Base-by-base conservation (phyloP, 2,113 vertebrate genomes). In the Limnothrissa miodon region DNA sequence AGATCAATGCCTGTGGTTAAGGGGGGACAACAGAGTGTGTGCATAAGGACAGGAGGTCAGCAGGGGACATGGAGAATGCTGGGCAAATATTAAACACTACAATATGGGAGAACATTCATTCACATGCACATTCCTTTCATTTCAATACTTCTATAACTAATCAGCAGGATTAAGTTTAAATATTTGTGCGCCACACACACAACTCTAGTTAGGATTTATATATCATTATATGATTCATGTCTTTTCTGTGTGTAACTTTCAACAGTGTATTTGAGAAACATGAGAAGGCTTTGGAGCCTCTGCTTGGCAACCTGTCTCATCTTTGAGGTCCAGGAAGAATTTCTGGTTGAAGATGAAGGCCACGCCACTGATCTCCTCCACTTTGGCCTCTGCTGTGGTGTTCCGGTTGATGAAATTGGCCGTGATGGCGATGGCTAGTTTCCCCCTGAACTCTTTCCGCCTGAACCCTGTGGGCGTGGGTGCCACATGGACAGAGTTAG, bases 271-370 rank as follows among this genome's bases (percentile, higher is more conserved):
- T 56, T 56, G 19, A 36, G 66, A 33, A 74, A 74, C 29, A 74
- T 13, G 1, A 5, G 29, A 33, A 36, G 33, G 66, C 66, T 74
- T 36, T 74, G 29, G 10, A n/a, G n/a, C n/a, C n/a, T n/a, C n/a
- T n/a, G n/a, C n/a, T n/a, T n/a, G 66, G 29, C 66, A 74, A 99
- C 98, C 98, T 5, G 97, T 99, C 90, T 98, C 97, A 86, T 99
- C 97, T 92, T 95, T 99, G 83, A 99, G 95, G 88, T 99, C 97
- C 83, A 96, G 96, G 86, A 99, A 99, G 91, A 99, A 99, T 90
- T 99, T 99, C 93, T 99, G 98, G 90, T 99, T 99, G 92, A 99
- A 99, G 92, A 99, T 99, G 89, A 99, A 99, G 90, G 98, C 98
- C 87, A 99, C 97, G 0, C 98, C 98, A 7, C 98, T 99, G 80